phyloP scores from a whole-genome alignment of 2,797 vertebrate species.

The Corythornis leucogaster region DNA sequence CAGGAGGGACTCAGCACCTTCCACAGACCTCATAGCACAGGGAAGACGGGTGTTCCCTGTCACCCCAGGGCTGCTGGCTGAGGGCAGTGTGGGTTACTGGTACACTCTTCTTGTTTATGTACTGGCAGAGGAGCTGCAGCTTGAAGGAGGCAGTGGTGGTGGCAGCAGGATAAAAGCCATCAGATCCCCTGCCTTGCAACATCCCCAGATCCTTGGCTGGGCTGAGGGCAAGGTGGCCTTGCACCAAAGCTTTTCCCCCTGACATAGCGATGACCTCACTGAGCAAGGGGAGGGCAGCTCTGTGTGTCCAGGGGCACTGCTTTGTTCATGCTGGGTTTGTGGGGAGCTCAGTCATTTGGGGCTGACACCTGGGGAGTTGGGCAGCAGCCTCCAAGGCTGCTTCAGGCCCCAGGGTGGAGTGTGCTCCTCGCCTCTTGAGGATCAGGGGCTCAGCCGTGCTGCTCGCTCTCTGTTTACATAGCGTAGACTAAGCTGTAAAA shows the following conservation, averaged over 20 bases:
- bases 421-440: background rate
- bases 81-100: fast-evolving
- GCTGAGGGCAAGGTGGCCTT: background rate
- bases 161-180: background rate
- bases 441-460: background rate
- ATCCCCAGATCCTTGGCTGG: background rate
- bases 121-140: background rate
- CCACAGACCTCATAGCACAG: background rate
- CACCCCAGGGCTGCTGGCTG: background rate
- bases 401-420: background rate
- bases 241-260: fast-evolving
- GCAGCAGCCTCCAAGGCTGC: background rate
- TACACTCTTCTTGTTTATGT: fast-evolving
- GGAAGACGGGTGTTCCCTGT: background rate
- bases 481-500: background rate
- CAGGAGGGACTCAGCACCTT: background rate
- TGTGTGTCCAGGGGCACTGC: fast-evolving
- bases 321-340: fast-evolving
- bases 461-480: background rate
- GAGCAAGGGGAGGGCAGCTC: background rate
- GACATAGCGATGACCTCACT: fast-evolving
- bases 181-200: background rate
- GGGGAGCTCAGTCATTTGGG: fast-evolving
- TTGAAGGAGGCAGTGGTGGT: background rate
- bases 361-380: fast-evolving